Base-by-base conservation (phyloP, 64 coral and sea anemone genomes). In the Pocillopora damicornis region DNA sequence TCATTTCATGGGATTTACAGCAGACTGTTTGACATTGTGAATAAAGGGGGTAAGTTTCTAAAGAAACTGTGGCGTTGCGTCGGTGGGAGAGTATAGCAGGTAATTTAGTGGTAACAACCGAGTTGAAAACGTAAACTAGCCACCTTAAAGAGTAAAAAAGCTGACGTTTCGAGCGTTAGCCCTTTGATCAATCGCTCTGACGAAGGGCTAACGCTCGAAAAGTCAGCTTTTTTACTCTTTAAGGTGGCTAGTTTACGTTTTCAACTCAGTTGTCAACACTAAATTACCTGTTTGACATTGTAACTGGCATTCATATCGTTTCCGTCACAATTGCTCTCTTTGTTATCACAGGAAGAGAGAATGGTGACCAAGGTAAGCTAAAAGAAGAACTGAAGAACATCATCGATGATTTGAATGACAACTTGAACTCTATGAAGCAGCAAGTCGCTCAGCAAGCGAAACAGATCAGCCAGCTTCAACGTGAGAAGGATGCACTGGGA, bases 331-430 rank as follows among this genome's bases (percentile, higher is more conserved):
- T 42, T 16, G 1, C 17, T 11, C 25, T 84, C 1, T 67, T 15
- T 23, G 56, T 2, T 60, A 9, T 15, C 17, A 15, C 22, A 96
- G 94, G 75, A 35, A 90, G 90, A 88, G 74, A 58, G 11, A 87
- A 77, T 37, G 68, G 60, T 30, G 88, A 90, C 18, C 84, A 92
- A 60, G 88, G 75, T 36, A 87, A 96, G 78, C 80, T 95, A 5
- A 95, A 90, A 72, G 94, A 89, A 78, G 94, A 96, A 23, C 86
- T 93, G 25, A 93, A 96, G 65, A 86, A 84, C n/a, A 92, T 96
- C 68, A 92, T 96, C 35, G 64, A 96, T 16, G 94, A 93, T 2
- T 63, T 96, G 17, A 93, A 89, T 64, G 74, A 79, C n/a, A 91
- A 96, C 35, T 74, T 96, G 58, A 86, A 93, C 22, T 76, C 88